Evolutionary conservation across 2,888 invertebrate genomes (phyloP), one percentile per base, ranked within the genome.

Genomic region (Amitus sp.): DNA sequence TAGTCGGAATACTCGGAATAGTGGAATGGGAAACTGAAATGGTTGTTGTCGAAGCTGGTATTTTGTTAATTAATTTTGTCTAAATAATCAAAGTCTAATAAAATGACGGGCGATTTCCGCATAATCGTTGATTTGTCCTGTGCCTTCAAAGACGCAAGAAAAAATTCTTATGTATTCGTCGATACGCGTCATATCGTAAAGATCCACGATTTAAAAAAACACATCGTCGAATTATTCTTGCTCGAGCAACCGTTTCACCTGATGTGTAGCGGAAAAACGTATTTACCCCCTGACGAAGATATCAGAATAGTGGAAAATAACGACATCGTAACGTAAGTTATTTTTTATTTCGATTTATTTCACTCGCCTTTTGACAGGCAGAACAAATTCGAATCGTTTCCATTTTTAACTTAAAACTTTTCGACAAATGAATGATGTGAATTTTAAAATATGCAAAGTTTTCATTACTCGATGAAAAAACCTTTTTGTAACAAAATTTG

Each of bases 161-260:
- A 55, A 42, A 66, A 64, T 17, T 75, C 77, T 58, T 77, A 75
- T 62, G 62, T 80, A 4, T 79, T 72, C 40, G 58, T 82, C 2
- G 77, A 79, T n/a, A 65, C 71, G 1, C 60, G 67, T 1, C 76
- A 71, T 48, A 71, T 77, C 45, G 64, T 64, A 18, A 58, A 65
- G 2, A 68, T 83, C 12, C 51, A 61, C 18, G 75, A 82, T 19
- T 52, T 83, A 1, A 71, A 77, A 40, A 61, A 74, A 3, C 82
- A 82, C 43, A 73, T 83, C 23, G 56, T 60, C 4, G 68, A 75
- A 10, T 43, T 81, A 4, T 82, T 83, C 47, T 51, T 63, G 7
- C 74, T 83, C n/a, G 34, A 60, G n/a, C 73, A 77, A 54, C 76
- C 78, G 1, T 81, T 82, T 63, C 76, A 83, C 51, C 69, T 82